Evolutionary conservation across 2,888 invertebrate species (phyloP).

Genomic region (Ligdia adustata): DNA sequence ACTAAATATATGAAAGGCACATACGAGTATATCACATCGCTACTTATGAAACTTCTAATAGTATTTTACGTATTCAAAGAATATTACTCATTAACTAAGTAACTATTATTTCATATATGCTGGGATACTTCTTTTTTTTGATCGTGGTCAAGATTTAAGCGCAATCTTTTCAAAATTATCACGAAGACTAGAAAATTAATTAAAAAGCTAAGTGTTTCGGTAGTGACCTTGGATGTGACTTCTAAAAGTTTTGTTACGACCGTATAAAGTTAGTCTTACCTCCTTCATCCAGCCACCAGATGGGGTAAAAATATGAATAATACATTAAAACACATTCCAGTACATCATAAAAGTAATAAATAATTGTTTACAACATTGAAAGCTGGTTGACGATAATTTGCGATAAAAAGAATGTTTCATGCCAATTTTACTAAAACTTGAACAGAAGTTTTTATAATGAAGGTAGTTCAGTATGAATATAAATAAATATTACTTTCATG

Average conservation of each 20-base stretch:
- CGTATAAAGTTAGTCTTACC: conserved; percentile 51
- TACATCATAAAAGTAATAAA: conserved; percentile 45
- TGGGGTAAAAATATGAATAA: conserved; percentile 44
- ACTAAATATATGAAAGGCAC: too few relatives aligned
- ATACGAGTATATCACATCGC: too few relatives aligned
- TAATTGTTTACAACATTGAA: conserved; percentile 34
- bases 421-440: background rate
- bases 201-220: background rate
- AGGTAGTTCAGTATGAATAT: conserved; percentile 3
- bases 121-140: too few relatives aligned
- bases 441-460: background rate
- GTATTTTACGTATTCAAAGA: too few relatives aligned
- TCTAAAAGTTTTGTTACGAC: background rate
- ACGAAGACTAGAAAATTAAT: too few relatives aligned
- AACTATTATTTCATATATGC: too few relatives aligned
- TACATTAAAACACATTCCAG: conserved; percentile 62
- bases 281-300: conserved; percentile 63
- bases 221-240: background rate
- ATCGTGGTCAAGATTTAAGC: too few relatives aligned
- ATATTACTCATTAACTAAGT: too few relatives aligned
- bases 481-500: conserved; percentile 53
- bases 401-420: background rate
- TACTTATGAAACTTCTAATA: too few relatives aligned
- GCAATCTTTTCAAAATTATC: too few relatives aligned
- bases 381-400: conserved; percentile 28